A percentile compares a stretch with the other conserved stretches of the same genome.
These are phyloP conservation scores for Micropterix aruncella DNA, from an alignment of 2,888 invertebrate genomes.

Conservation along the genomic window DNA sequence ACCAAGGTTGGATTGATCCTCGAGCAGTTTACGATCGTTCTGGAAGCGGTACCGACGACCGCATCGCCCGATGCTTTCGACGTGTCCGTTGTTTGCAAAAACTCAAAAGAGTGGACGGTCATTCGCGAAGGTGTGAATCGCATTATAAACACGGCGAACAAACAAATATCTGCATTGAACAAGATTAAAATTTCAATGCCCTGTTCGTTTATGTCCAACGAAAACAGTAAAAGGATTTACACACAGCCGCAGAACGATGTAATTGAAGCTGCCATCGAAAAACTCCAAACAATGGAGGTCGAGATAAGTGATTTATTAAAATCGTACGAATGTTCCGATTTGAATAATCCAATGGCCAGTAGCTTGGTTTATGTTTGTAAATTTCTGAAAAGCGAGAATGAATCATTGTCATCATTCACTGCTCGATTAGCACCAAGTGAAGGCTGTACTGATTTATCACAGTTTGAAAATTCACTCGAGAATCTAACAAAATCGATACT, in stretches of 20 bases:
- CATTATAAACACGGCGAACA: slow-evolving; percentile 21
- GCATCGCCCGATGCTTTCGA: slow-evolving; percentile 14
- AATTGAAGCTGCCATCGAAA: slow-evolving; percentile 20
- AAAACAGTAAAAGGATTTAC: slow-evolving; percentile 16
- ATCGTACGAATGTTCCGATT: slow-evolving; percentile 6
- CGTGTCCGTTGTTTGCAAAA: slow-evolving; percentile 29
- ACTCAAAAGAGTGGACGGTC: slow-evolving; percentile 27
- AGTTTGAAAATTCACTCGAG: slow-evolving; percentile 18
- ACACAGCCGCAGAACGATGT: slow-evolving; percentile 26
- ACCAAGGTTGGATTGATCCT: slow-evolving; percentile 38
- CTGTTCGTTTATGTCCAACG: slow-evolving; percentile 17
- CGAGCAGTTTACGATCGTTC: slow-evolving; percentile 51
- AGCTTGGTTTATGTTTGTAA: slow-evolving; percentile 20
- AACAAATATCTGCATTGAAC: slow-evolving; percentile 24
- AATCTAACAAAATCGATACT: slow-evolving; percentile 26
- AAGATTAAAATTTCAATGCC: slow-evolving; percentile 22
- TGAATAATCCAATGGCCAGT: slow-evolving; percentile 21
- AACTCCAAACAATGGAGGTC: slow-evolving; percentile 19
- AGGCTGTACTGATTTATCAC: slow-evolving; percentile 11
- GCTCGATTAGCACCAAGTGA: too few species aligned
- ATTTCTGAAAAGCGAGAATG: slow-evolving; percentile 21
- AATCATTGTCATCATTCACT: too few species aligned
- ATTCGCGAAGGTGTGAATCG: slow-evolving; percentile 22
- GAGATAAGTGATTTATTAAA: slow-evolving; percentile 20
- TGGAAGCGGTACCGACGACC: slow-evolving; percentile 37